Evolutionary conservation across 2,797 vertebrate genomes (phyloP).

Genomic region (Tachyglossus aculeatus): DNA sequence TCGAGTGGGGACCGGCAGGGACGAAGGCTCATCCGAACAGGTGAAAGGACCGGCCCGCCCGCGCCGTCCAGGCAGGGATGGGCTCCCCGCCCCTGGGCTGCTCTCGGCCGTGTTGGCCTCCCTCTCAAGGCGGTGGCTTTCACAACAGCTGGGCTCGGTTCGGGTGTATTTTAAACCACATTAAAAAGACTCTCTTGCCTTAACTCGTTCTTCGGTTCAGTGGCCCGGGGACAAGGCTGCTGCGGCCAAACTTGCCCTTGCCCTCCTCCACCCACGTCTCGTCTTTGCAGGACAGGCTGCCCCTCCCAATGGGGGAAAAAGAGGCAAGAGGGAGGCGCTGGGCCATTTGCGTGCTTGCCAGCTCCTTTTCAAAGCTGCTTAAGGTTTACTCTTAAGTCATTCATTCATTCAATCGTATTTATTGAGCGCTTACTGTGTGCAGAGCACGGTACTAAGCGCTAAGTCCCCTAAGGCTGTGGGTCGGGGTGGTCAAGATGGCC

Average conservation of each 20-base stretch:
- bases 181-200: conserved; percentile 66
- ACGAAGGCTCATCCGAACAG: not conserved
- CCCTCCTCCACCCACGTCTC: not conserved
- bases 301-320: too few species aligned
- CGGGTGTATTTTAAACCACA: conserved; percentile 58
- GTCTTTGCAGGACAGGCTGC: not conserved
- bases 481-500: too few species aligned
- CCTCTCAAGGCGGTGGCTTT: conserved; percentile 57
- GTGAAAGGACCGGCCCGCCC: not conserved
- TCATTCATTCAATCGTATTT: too few species aligned
- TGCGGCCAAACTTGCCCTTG: too few species aligned
- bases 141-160: conserved; percentile 58
- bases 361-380: too few species aligned
- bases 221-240: too few species aligned
- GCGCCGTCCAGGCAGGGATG: conserved; percentile 10
- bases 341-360: too few species aligned
- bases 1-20: not conserved
- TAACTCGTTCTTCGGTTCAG: conserved; percentile 36
- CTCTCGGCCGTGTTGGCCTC: conserved; percentile 11
- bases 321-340: too few species aligned
- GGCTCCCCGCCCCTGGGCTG: conserved; percentile 28
- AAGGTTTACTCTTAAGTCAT: too few species aligned
- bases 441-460: too few species aligned
- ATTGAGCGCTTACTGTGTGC: too few species aligned
- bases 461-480: too few species aligned